Evolutionary conservation across 2,888 invertebrate species (phyloP).

Genomic region (Geophilus truncorum): DNA sequence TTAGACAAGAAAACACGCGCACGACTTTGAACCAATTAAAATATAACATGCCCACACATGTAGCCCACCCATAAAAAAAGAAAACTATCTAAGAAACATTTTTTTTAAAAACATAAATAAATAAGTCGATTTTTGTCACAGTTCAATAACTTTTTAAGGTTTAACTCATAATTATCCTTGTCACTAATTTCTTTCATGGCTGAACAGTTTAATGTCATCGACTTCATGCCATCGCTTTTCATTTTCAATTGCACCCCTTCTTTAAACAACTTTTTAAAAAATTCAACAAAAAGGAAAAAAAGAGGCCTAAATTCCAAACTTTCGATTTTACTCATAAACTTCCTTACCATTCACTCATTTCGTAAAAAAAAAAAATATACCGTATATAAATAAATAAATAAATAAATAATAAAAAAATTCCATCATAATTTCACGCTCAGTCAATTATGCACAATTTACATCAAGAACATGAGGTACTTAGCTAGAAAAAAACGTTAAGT

Average conservation of each 20-base stretch:
- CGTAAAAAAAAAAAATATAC: no score
- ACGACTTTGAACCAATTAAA: background rate
- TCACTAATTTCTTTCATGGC: background rate
- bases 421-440: background rate
- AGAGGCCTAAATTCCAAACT: background rate
- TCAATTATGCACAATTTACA: background rate
- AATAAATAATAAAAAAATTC: no score
- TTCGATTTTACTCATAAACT: background rate
- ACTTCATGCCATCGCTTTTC: background rate
- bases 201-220: conserved; percentile 4
- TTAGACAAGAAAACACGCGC: background rate
- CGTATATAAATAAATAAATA: no score
- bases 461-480: background rate
- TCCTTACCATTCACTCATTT: no score
- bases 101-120: background rate
- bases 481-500: no score
- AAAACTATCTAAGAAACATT: background rate
- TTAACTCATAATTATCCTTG: conserved; percentile 1
- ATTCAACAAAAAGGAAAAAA: background rate
- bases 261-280: no score
- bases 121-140: background rate
- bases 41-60: background rate
- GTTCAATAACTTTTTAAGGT: background rate
- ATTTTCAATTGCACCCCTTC: background rate
- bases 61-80: background rate